These are phyloP conservation scores for Montipora capitata DNA, from an alignment of 92 coral and sea anemone genomes.

Conservation along the genomic window DNA sequence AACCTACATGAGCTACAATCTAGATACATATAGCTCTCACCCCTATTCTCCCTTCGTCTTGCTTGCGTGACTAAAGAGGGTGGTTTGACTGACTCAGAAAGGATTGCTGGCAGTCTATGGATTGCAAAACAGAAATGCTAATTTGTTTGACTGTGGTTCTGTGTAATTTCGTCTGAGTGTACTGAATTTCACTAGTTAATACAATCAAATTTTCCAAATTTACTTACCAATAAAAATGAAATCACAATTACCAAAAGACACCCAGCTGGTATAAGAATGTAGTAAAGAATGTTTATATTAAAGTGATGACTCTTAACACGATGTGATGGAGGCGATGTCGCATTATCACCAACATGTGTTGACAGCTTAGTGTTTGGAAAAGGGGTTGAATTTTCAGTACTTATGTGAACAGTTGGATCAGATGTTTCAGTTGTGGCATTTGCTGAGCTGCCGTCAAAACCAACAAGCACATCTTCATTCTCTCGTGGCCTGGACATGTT, in stretches of 20 bases:
- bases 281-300: constrained; percentile 54
- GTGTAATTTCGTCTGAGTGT: too few species aligned
- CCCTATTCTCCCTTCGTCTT: too few species aligned
- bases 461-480: neutral
- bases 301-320: constrained; percentile 24
- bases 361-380: neutral
- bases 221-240: constrained; percentile 70
- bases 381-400: neutral
- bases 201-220: neutral
- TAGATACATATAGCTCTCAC: too few species aligned
- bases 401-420: neutral
- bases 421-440: neutral
- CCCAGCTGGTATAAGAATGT: constrained; percentile 77
- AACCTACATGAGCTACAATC: too few species aligned
- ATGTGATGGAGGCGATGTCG: constrained; percentile 43
- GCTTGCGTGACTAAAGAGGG: too few species aligned
- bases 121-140: too few species aligned
- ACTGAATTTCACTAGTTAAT: too few species aligned
- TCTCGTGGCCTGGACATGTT: neutral
- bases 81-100: too few species aligned
- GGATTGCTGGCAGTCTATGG: too few species aligned
- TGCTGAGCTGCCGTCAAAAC: neutral
- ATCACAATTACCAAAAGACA: constrained; percentile 57
- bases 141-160: too few species aligned
- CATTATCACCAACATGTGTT: constrained; percentile 15